Evolutionary conservation across 2,888 invertebrate genomes (phyloP), one percentile per base, ranked within the genome.

Genomic region (Perithous albicinctus): DNA sequence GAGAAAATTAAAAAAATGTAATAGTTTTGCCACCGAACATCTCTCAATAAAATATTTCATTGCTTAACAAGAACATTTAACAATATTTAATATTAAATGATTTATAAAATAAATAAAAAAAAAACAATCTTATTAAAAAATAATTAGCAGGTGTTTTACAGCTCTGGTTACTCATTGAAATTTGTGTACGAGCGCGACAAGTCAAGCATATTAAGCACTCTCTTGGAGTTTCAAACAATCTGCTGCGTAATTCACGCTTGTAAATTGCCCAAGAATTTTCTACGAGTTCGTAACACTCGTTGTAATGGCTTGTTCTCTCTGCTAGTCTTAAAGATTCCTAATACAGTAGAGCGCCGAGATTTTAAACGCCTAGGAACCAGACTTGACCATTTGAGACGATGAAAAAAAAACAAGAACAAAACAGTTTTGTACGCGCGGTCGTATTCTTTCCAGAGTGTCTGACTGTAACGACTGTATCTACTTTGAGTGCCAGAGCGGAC

Each of bases 221-320:
- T 6, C 54, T 46, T 5, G 5, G 10, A 38, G 38, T 3, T 7
- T 35, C 0, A 54, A 29, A 23, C 29, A 66, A 72, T 74, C 41
- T 43, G 38, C 67, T 32, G 54, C 32, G 38, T 63, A 63, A 74
- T 54, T 29, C 18, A 43, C 41, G 32, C 69, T 69, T 43, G 35
- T 51, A 43, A 46, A 79, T 74, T 67, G 41, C 74, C 32, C 61
- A 74, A 74, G 66, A 74, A 54, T 63, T 48, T 74, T 64, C 41
- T 48, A 48, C 43, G 2, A 48, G 0, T 46, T 15, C 20, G 20
- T 20, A 1, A 7, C 20, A 48, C 20, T 18, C 20, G 51, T 23
- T 10, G 8, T 23, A 23, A 10, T 8, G 12, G 12, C n/a, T 41
- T 1, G 2, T 29, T 29, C 5, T 5, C n/a, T 43, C 10, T 4